These are phyloP conservation scores for Eira barbara DNA, from an alignment of 2,113 vertebrate genomes.

Conservation along the genomic window DNA sequence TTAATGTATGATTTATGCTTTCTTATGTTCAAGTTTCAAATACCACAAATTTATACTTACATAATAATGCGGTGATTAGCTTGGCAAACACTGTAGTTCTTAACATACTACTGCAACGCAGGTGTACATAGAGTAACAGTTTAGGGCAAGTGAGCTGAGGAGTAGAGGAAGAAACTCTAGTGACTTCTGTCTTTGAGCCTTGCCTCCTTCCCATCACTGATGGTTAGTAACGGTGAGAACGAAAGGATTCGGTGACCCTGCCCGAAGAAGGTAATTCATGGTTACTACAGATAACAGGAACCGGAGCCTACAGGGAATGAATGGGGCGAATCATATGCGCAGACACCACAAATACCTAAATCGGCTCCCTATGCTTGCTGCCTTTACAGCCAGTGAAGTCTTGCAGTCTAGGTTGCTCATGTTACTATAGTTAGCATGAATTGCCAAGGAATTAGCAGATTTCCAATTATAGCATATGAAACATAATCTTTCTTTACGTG, in stretches of 20 bases:
- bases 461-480: neutral
- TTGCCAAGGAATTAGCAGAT: neutral
- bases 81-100: conserved; percentile 47
- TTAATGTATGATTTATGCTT: neutral
- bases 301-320: neutral
- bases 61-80: neutral
- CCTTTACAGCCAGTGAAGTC: neutral
- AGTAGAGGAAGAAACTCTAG: conserved; percentile 29
- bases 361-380: neutral
- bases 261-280: neutral
- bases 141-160: neutral
- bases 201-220: neutral
- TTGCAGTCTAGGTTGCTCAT: neutral
- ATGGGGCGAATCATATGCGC: neutral
- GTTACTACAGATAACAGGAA: neutral
- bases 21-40: neutral
- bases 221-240: neutral
- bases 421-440: neutral
- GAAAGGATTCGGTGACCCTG: neutral
- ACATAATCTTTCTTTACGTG: neutral
- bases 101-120: conserved; percentile 20
- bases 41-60: neutral
- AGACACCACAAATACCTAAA: neutral
- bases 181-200: neutral
- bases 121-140: neutral